Evolutionary conservation across 2,797 vertebrate genomes (phyloP).

Genomic region (Diglossa cyanea): DNA sequence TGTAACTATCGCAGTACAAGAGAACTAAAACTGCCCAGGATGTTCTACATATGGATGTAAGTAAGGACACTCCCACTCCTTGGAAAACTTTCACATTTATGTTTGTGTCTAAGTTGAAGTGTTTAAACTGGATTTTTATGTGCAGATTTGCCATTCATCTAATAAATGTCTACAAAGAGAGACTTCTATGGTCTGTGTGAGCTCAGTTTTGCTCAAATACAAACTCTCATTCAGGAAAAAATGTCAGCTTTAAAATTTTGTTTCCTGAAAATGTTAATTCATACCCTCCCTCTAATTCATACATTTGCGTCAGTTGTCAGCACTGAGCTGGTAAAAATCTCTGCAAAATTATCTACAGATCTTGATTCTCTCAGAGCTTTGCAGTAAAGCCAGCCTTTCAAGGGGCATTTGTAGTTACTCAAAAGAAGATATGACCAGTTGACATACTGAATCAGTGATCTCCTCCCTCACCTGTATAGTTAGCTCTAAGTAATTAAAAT

Average conservation of each 20-base stretch:
- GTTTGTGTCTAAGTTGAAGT: background rate
- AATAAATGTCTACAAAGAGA: background rate
- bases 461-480: background rate
- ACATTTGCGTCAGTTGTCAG: background rate
- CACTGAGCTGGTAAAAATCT: background rate
- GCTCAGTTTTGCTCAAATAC: background rate
- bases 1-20: background rate
- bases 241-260: slow-evolving; percentile 15
- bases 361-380: background rate
- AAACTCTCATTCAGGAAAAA: slow-evolving; percentile 17
- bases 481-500: background rate
- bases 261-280: slow-evolving; percentile 54
- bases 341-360: background rate
- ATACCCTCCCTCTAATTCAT: slow-evolving; percentile 22
- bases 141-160: slow-evolving; percentile 2
- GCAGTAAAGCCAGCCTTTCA: background rate
- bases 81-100: background rate
- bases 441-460: background rate
- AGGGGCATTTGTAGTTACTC: background rate
- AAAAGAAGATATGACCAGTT: background rate
- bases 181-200: background rate
- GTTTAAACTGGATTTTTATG: background rate
- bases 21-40: background rate
- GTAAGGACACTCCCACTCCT: background rate
- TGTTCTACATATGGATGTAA: background rate